Conservation (phyloP, 1,140 invertebrate species). For the Ooceraea biroi region DNA sequence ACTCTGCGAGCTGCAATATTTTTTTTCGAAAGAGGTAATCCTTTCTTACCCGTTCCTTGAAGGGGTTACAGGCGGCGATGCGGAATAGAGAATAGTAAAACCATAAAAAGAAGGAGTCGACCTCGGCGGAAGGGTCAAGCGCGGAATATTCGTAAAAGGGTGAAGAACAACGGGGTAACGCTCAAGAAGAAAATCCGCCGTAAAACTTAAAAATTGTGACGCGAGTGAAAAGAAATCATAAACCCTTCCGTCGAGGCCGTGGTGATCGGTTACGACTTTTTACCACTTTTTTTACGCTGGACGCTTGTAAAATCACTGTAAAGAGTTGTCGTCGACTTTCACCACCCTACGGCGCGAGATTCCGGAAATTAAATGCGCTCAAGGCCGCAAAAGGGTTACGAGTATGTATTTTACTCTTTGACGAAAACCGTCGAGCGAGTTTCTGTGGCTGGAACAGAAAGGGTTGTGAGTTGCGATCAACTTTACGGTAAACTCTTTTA, state of each 20-base stretch:
- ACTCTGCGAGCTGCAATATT: constrained; percentile 77
- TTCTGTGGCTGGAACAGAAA: constrained; percentile 80
- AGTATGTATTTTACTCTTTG: constrained; percentile 76
- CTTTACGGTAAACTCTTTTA: constrained; percentile 80
- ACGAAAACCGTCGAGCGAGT: constrained; percentile 60
- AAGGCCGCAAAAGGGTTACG: constrained; percentile 81
- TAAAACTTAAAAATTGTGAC: constrained; percentile 75
- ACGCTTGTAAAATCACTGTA: constrained; percentile 73
- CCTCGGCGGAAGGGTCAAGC: constrained; percentile 77
- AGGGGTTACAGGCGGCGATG: constrained; percentile 72
- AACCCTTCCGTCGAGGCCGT: constrained; percentile 77
- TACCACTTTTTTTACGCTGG: constrained; percentile 41
- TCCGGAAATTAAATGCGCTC: neutral
- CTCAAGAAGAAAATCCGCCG: constrained; percentile 67
- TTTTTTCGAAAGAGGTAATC: constrained; percentile 69
- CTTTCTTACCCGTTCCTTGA: constrained; percentile 46
- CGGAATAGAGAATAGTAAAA: constrained; percentile 69
- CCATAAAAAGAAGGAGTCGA: constrained; percentile 77
- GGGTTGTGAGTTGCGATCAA: constrained; percentile 79
- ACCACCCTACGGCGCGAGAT: constrained; percentile 15
- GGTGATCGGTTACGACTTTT: constrained; percentile 61
- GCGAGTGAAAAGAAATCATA: constrained; percentile 66
- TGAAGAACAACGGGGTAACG: constrained; percentile 56
- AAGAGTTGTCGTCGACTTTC: constrained; percentile 68
- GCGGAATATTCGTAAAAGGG: constrained; percentile 77